Evolutionary conservation across 1,140 invertebrate species (phyloP).

Genomic region (Aphelinus certus): DNA sequence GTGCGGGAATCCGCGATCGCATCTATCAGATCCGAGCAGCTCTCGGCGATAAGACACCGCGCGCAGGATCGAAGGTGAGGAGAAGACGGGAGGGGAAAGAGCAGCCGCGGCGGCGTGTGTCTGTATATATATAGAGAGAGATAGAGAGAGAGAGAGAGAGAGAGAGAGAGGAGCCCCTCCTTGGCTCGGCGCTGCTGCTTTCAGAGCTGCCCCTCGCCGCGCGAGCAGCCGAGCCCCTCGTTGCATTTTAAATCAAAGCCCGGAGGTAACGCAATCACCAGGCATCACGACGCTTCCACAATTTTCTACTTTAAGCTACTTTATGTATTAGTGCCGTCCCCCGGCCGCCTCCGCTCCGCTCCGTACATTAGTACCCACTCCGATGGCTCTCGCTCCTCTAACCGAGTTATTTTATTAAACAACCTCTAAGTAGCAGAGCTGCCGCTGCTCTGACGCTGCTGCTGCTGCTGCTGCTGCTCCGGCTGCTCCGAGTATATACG

Average conservation of each 20-base stretch:
- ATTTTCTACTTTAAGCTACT: slow-evolving; percentile 69
- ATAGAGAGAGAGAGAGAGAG: not conserved
- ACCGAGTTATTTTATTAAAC: slow-evolving; percentile 65
- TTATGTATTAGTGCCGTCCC: slow-evolving; percentile 64
- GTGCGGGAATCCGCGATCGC: too few species aligned
- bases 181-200: slow-evolving; percentile 39
- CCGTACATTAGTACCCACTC: slow-evolving; percentile 27
- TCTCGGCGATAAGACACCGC: too few species aligned
- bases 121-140: not conserved
- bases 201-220: slow-evolving; percentile 44
- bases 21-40: too few species aligned
- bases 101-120: not conserved
- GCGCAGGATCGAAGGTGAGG: not conserved
- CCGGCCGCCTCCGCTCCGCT: slow-evolving; percentile 10
- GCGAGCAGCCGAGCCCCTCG: slow-evolving; percentile 53
- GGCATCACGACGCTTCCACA: slow-evolving; percentile 68
- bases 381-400: slow-evolving; percentile 45
- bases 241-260: slow-evolving; percentile 69
- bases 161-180: too few species aligned
- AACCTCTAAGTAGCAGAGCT: slow-evolving; percentile 49
- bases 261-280: slow-evolving; percentile 67
- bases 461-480: not conserved
- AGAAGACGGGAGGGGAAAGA: not conserved
- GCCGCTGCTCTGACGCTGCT: not conserved
- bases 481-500: not conserved